Evolutionary conservation across 2,888 invertebrate genomes (phyloP), one percentile per base, ranked within the genome.

Genomic region (Callinectes sapidus): DNA sequence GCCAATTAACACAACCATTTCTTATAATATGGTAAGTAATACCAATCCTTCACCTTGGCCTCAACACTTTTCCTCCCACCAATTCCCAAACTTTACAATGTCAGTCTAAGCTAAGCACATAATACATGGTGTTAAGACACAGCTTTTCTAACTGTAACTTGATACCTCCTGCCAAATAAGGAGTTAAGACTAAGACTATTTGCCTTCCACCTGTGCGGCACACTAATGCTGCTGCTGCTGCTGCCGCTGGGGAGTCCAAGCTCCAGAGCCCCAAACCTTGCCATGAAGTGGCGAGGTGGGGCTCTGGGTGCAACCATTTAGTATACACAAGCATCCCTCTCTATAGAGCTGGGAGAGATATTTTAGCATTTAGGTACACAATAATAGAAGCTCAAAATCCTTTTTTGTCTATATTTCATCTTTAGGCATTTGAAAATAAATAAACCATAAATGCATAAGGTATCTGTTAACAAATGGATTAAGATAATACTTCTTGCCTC

Each of bases 181-280:
- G 81, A 81, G 81, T 35, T 81, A 81, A n/a, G 16, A 81, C 81
- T 81, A 81, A 81, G 81, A 81, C 81, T 81, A 81, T 32, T 81
- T 81, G 81, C 81, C 81, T 81, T 81, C 81, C 81, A 81, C 35
- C 81, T 81, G 16, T 35, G 71, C 71, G 71, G 28, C 28, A 71
- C n/a, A 32, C 81, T n/a, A n/a, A n/a, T n/a, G n/a, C n/a, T n/a
- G n/a, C n/a, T n/a, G n/a, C n/a, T 61, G 16, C 61, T 23, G 61
- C 23, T 23, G 16, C 61, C 6, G 23, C 35, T 5, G 35, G 71
- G 81, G 81, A 32, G 35, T 81, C 81, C 81, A 35, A 16, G 35
- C 32, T 32, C 35, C 35, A 81, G 81, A 35, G 16, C 81, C 14
- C 81, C 35, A 2, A 61, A 0, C 81, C 13, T 32, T 3, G 18